These are phyloP conservation scores for Dinothrombium tinctorium DNA, from an alignment of 1,140 invertebrate species.

Conservation along the genomic window DNA sequence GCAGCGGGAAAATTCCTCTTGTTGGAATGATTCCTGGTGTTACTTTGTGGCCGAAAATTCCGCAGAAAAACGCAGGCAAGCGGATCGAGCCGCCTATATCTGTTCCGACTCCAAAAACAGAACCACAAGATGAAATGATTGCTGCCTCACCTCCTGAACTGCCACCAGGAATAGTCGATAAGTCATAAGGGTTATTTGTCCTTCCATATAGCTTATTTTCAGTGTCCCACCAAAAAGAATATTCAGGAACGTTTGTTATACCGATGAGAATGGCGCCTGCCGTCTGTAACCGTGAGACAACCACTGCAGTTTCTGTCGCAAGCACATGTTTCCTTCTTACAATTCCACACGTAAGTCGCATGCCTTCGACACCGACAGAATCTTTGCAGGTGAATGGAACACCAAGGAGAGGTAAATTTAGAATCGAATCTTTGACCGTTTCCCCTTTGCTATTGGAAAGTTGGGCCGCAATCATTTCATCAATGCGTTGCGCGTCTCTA, in stretches of 20 bases:
- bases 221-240: slow-evolving; percentile 59
- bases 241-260: slow-evolving; percentile 55
- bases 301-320: slow-evolving; percentile 36
- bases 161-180: slow-evolving; percentile 54
- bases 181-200: slow-evolving; percentile 71
- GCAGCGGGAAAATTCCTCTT: slow-evolving; percentile 24
- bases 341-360: slow-evolving; percentile 1
- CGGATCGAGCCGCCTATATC: slow-evolving; percentile 62
- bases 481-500: slow-evolving; percentile 41
- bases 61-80: slow-evolving; percentile 59
- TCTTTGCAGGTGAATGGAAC: slow-evolving; percentile 15
- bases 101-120: slow-evolving; percentile 50
- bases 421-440: background rate
- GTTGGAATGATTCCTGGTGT: slow-evolving; percentile 19
- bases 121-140: slow-evolving; percentile 45
- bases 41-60: slow-evolving; percentile 60
- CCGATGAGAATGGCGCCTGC: slow-evolving; percentile 47
- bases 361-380: slow-evolving; percentile 11
- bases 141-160: slow-evolving; percentile 23
- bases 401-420: slow-evolving; percentile 1
- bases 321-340: slow-evolving; percentile 24
- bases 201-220: slow-evolving; percentile 61
- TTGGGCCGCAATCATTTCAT: slow-evolving; percentile 31
- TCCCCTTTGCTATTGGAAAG: slow-evolving; percentile 23
- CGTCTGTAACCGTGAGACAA: slow-evolving; percentile 40